phyloP scores from a whole-genome alignment of 2,113 vertebrate genomes.

The Ceuthmochares aereus region DNA sequence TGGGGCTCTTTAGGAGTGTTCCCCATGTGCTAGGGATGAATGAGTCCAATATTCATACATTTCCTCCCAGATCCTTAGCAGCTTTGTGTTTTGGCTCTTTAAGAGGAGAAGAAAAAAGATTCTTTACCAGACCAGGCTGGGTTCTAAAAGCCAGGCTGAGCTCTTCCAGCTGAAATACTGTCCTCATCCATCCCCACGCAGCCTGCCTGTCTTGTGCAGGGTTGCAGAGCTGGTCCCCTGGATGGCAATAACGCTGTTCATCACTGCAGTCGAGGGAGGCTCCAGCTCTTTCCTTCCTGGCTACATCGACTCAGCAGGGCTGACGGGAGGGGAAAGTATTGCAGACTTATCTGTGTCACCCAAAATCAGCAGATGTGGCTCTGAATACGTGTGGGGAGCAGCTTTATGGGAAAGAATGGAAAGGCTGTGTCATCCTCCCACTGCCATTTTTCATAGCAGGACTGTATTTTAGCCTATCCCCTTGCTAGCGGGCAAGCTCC shows the following conservation, averaged over 20 bases:
- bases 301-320: rapidly evolving
- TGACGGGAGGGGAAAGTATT: not conserved
- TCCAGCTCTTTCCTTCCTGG: not conserved
- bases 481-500: not conserved
- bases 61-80: rapidly evolving
- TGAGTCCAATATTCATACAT: not conserved
- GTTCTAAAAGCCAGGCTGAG: not conserved
- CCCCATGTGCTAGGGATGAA: not conserved
- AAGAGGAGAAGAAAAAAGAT: not conserved
- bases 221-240: rapidly evolving
- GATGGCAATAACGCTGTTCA: rapidly evolving
- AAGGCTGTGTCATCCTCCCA: not conserved
- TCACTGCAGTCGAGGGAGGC: rapidly evolving
- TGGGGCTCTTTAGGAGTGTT: not conserved
- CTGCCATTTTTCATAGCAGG: rapidly evolving
- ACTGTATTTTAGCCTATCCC: not conserved
- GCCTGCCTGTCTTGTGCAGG: not conserved
- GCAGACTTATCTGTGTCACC: not conserved
- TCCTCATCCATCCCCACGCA: rapidly evolving
- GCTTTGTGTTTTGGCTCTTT: not conserved
- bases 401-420: not conserved
- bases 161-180: not conserved
- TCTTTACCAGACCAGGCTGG: not conserved
- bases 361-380: not conserved
- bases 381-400: not conserved